Evolutionary conservation across 1,140 invertebrate species (phyloP).

Genomic region (Microplitis mediator): DNA sequence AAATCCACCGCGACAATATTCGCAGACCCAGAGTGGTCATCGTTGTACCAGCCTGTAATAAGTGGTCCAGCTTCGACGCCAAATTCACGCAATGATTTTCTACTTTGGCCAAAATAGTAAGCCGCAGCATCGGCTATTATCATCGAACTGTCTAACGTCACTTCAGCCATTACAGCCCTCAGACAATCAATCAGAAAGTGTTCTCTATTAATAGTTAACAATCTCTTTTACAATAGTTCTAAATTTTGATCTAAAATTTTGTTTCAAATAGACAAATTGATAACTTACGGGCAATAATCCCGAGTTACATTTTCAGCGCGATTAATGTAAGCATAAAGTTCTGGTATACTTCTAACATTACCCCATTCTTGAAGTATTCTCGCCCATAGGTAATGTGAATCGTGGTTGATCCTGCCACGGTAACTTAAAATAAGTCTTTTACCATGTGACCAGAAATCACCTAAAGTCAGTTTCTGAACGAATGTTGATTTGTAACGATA

Average conservation of each 20-base stretch:
- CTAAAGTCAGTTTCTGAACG: background rate
- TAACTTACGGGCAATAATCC: background rate
- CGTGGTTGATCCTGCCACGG: too few relatives aligned
- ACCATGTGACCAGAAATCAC: background rate
- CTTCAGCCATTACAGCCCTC: constrained; percentile 10
- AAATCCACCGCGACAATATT: constrained; percentile 23
- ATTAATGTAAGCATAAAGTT: background rate
- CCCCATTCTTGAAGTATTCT: background rate
- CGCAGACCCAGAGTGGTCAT: background rate
- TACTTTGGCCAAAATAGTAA: background rate
- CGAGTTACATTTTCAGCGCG: background rate
- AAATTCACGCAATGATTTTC: background rate
- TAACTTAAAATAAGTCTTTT: background rate
- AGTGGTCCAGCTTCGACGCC: background rate
- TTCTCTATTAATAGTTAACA: background rate
- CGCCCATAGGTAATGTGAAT: background rate
- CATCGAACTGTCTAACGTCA: background rate
- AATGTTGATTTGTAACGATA: background rate
- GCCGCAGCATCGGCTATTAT: background rate
- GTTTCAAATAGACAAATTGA: background rate
- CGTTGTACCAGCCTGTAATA: constrained; percentile 3
- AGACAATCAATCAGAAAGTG: background rate
- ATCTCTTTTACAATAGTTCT: too few relatives aligned
- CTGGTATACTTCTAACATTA: background rate
- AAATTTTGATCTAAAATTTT: background rate